Percentiles rank a stretch among this genome's conserved stretches.
Evolutionary conservation across 2,888 invertebrate species (phyloP).

Genomic region (Synergus laeviventris): DNA sequence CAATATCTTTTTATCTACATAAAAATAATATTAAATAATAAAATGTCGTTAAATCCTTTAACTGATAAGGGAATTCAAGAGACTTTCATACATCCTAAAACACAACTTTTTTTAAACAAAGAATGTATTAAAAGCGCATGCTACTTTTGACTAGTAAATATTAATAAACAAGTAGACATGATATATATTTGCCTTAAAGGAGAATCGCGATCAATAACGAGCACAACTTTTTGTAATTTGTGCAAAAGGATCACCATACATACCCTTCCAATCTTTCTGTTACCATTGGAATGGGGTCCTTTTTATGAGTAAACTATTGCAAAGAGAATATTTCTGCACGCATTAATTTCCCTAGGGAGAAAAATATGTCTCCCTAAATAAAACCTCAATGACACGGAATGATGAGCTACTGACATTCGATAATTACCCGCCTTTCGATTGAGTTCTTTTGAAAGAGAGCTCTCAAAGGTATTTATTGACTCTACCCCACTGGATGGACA

Average conservation of each 20-base stretch:
- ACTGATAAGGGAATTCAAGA: too few relatives aligned
- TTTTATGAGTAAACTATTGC: constrained; percentile 29
- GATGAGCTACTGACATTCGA: constrained; percentile 52
- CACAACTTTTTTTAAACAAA: too few relatives aligned
- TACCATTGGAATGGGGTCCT: neutral
- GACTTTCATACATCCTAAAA: too few relatives aligned
- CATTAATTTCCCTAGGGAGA: constrained; percentile 52
- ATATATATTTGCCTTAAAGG: too few relatives aligned
- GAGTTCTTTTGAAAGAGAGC: constrained; percentile 44
- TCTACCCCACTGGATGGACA: constrained; percentile 53
- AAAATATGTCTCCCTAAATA: constrained; percentile 41
- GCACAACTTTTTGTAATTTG: constrained; percentile 21
- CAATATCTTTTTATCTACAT: too few relatives aligned
- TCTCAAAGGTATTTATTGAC: constrained; percentile 54
- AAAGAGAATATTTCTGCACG: constrained; percentile 37
- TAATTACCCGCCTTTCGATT: constrained; percentile 49
- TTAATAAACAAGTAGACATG: too few relatives aligned
- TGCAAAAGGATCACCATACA: constrained; percentile 18
- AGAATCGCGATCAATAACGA: constrained; percentile 29
- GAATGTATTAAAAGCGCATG: too few relatives aligned
- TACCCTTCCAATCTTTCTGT: constrained; percentile 29
- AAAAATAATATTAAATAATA: too few relatives aligned
- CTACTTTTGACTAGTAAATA: too few relatives aligned
- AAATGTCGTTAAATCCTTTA: too few relatives aligned
- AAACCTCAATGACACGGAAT: constrained; percentile 47